Percentiles rank a stretch among this genome's conserved stretches.
phyloP scores from a whole-genome alignment of 2,113 vertebrate genomes.

The Heptranchias perlo region DNA sequence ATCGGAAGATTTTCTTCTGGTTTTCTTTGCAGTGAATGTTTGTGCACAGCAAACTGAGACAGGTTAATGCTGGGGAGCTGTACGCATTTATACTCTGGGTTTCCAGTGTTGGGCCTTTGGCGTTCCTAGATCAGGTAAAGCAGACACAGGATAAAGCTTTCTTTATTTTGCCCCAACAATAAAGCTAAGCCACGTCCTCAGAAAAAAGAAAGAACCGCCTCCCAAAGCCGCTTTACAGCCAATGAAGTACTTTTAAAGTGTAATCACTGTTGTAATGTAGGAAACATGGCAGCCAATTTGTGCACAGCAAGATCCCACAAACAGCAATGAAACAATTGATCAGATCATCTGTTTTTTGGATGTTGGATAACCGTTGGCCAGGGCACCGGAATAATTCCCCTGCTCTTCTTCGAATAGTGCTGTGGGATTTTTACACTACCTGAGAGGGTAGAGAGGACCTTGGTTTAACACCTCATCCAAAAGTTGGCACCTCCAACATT shows the following conservation, averaged over 20 bases:
- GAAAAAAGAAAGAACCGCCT: background rate
- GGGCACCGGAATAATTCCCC: background rate
- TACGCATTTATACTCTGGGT: background rate
- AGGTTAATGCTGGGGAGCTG: background rate
- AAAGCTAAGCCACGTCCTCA: background rate
- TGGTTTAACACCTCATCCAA: background rate
- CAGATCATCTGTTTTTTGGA: background rate
- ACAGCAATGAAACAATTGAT: background rate
- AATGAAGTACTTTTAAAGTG: background rate
- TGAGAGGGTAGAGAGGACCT: background rate
- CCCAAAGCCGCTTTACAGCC: background rate
- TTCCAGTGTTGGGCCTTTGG: background rate
- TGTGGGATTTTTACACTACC: background rate
- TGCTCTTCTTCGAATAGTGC: background rate
- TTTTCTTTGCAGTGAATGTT: background rate
- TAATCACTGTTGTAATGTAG: background rate
- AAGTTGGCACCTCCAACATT: background rate
- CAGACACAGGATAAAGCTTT: background rate
- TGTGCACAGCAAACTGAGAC: background rate
- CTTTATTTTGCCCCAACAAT: background rate
- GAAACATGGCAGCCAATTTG: background rate
- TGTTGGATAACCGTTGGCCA: background rate
- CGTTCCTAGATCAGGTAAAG: background rate
- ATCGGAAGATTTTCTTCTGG: background rate
- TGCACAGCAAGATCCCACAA: background rate